These are phyloP conservation scores for Tolypeutes matacus DNA, from an alignment of 2,797 vertebrate species.

Conservation along the genomic window DNA sequence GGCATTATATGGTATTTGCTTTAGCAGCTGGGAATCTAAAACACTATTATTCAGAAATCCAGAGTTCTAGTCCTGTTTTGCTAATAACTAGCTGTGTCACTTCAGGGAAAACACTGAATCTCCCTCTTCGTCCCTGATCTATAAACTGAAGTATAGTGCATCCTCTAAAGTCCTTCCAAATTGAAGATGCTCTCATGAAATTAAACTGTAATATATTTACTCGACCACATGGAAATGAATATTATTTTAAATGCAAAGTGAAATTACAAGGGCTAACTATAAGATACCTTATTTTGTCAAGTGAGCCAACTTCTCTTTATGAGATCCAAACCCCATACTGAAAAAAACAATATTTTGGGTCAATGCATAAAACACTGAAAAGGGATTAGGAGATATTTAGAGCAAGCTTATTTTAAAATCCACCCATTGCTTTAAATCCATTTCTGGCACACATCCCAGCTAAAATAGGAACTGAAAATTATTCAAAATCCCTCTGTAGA, in stretches of 20 bases:
- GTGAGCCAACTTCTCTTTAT: neutral
- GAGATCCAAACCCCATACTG: neutral
- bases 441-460: constrained; percentile 46
- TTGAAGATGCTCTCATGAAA: neutral
- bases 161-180: neutral
- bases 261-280: neutral
- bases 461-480: constrained; percentile 37
- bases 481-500: constrained; percentile 36
- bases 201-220: neutral
- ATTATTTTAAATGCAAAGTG: neutral
- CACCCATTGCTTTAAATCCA: constrained; percentile 47
- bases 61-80: neutral
- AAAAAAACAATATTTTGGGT: neutral
- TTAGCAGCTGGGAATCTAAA: too few species aligned
- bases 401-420: constrained; percentile 56
- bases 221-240: neutral
- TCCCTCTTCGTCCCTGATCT: neutral
- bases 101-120: neutral
- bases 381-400: neutral
- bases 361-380: neutral
- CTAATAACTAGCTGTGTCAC: neutral
- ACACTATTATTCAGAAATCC: neutral
- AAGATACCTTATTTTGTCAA: neutral
- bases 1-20: too few species aligned
- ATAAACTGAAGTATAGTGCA: neutral